Percentiles rank a stretch among this genome's conserved stretches.
Conservation (phyloP, 2,113 vertebrate species). For the Glareola pratincola region DNA sequence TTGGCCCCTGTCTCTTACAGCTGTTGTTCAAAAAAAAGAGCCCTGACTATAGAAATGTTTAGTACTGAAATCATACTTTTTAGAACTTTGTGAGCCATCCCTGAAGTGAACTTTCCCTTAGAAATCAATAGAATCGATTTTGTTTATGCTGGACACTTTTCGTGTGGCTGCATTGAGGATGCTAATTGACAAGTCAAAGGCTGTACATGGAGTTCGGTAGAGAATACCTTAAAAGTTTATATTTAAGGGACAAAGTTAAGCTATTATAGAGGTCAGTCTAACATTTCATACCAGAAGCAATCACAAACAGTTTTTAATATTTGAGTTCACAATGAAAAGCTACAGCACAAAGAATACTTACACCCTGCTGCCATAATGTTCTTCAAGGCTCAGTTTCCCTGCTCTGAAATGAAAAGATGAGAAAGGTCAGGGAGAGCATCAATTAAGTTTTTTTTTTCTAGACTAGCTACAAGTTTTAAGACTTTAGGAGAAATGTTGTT, state of each 20-base stretch:
- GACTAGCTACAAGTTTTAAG: neutral
- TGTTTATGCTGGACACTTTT: slow-evolving; percentile 2
- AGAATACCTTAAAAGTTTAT: neutral
- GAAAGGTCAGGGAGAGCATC: slow-evolving; percentile 16
- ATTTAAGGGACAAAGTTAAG: neutral
- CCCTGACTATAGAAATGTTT: neutral
- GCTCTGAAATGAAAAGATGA: neutral
- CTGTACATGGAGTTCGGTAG: neutral
- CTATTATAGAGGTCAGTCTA: neutral
- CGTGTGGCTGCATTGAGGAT: neutral
- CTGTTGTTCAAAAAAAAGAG: neutral
- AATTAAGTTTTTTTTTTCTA: neutral
- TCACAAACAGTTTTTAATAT: neutral
- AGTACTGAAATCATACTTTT: neutral
- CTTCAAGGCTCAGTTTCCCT: neutral
- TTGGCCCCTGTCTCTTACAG: neutral
- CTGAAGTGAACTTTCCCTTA: neutral
- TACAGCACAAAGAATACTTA: neutral
- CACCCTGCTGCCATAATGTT: neutral
- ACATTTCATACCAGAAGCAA: neutral
- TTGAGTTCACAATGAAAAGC: neutral
- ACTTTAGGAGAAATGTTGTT: neutral
- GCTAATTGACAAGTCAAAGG: slow-evolving; percentile 31
- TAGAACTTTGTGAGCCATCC: neutral
- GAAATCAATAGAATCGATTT: slow-evolving; percentile 40